Base-by-base conservation (phyloP, 2,888 invertebrate species). In the Flexamia atlantica region DNA sequence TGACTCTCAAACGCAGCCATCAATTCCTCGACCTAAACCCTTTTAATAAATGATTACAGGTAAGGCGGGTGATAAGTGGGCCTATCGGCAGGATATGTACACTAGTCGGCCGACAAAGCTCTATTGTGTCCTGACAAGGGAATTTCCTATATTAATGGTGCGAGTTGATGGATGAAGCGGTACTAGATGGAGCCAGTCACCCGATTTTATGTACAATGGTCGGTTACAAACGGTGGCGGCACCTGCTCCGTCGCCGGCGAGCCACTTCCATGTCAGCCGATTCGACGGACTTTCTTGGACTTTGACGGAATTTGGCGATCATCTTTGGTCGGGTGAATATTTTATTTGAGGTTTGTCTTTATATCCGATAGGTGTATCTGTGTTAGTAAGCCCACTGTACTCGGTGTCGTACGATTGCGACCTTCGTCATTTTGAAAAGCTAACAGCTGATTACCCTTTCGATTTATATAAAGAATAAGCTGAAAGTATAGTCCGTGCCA, bases 121-220 rank as follows among this genome's bases (percentile, higher is more conserved):
- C 64, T 64, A 64, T 72, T 72, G 72, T 72, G 23, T 23, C 40
- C 23, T 76, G 74, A 76, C 74, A 72, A 46, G 74, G 42, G 40
- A 76, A 76, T 76, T 76, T 40, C 74, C 74, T 46, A 46, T 76
- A 76, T 76, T 76, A 46, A 76, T 76, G 74, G 74, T 50, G 23
- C 46, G 4, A 20, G 46, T 1, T 76, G 74, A 76, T 50, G 74
- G 46, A 76, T 76, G 46, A 40, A 28, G 4, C 64, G 28, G 64
- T 64, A 28, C 64, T 23, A 20, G 57, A 30, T 30, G 64, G 64
- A 30, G 64, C 64, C 64, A 64, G 64, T 64, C 57, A 12, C 57
- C 64, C 64, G 64, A 28, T 64, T 64, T 64, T 64, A 30, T 64
- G 64, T 64, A 64, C 64, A 64, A 17, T 64, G 64, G 9, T 30